These are phyloP conservation scores for Lamellibrachia satsuma DNA, from an alignment of 2,888 invertebrate species.

Conservation along the genomic window DNA sequence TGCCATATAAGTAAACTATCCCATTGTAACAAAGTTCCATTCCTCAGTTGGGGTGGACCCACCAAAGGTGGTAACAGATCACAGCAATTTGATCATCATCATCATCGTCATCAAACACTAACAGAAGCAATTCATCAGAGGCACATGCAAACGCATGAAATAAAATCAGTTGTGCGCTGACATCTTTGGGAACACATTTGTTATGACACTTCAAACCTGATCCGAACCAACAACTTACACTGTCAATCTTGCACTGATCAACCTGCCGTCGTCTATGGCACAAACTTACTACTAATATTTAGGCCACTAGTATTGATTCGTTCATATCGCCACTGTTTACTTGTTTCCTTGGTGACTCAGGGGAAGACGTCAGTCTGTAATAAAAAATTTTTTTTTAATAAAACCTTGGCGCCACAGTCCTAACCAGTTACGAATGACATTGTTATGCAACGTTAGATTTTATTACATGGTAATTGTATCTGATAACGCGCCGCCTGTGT, in stretches of 20 bases:
- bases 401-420: neutral
- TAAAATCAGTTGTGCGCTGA: neutral
- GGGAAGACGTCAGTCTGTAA: neutral
- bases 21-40: no score
- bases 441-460: neutral
- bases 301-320: neutral
- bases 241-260: neutral
- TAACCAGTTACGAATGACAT: neutral
- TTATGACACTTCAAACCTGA: neutral
- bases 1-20: no score
- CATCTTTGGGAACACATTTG: neutral
- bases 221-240: neutral
- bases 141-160: no score
- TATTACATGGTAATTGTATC: neutral
- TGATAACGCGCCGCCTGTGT: no score
- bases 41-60: no score
- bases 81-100: no score
- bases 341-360: neutral
- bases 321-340: neutral
- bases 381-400: neutral
- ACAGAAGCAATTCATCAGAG: no score
- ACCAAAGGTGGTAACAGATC: no score
- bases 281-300: neutral
- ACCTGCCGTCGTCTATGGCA: neutral
- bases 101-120: no score